Base-by-base conservation (phyloP, 2,113 vertebrate species). In the Nesoenas mayeri region DNA sequence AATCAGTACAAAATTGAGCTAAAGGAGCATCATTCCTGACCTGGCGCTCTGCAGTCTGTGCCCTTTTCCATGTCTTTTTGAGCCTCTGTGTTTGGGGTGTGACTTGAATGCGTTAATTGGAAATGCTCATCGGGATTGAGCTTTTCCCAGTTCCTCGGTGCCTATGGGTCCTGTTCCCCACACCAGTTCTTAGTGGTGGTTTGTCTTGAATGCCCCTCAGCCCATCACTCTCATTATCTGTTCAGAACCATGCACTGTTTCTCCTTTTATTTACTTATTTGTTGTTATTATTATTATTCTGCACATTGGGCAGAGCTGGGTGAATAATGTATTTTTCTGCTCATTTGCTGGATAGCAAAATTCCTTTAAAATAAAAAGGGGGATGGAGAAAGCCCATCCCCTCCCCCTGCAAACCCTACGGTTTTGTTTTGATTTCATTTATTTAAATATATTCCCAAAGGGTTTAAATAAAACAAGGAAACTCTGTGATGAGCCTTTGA, bases 401-500 rank as follows among this genome's bases (percentile, higher is more conserved):
- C 32, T 66, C 15, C 51, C 40, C 17, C 51, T 79, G 84, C 54
- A 91, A 74, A 15, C 15, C 53, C 28, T n/a, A 60, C 51, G 85
- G 69, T 48, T 84, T 91, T 89, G 93, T 89, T 96, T 94, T 89
- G 84, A 85, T 95, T 96, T 95, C 57, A 64, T 85, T 66, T 84
- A 91, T 93, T 96, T 87, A 93, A 96, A 91, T 94, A 34, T 91
- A 74, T 93, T 93, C 89, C 70, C 53, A 26, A 51, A 84, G 25
- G 42, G 14, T 71, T 94, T 94, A 88, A 95, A 95, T 95, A 95
- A 96, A 93, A 79, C 84, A 93, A 94, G 73, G 78, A 51, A 95
- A 48, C 61, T 44, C 81, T 38, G 38, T 87, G 95, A 85, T 1
- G 17, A 66, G 91, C 32, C 85, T 91, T 93, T 93, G 92, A 93